Percentiles rank a stretch among this genome's conserved stretches.
phyloP scores from a whole-genome alignment of 1,140 invertebrate genomes.

The Saccostrea glomerata region DNA sequence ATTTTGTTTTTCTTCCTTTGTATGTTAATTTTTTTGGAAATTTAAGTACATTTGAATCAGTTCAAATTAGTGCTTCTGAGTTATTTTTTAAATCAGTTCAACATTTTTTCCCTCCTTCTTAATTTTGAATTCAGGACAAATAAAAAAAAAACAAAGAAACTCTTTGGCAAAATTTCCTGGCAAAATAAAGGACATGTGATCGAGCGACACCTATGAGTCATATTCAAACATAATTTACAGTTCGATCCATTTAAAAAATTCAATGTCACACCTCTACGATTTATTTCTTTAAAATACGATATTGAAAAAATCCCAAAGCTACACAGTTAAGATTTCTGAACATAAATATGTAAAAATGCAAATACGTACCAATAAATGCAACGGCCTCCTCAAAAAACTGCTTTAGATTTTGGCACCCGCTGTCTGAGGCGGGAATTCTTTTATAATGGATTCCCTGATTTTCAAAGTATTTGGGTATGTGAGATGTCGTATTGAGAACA shows the following conservation, averaged over 20 bases:
- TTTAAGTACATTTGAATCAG: too few relatives aligned
- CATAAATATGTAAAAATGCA: neutral
- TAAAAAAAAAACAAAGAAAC: neutral
- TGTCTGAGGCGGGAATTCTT: constrained; percentile 91
- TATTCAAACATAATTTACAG: constrained; percentile 8
- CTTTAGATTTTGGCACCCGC: constrained; percentile 92
- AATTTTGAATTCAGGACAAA: too few relatives aligned
- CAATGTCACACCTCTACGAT: neutral
- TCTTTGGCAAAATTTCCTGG: neutral
- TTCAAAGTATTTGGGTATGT: constrained; percentile 86
- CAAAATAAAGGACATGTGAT: neutral
- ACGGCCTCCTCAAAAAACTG: constrained; percentile 95
- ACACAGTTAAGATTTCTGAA: neutral
- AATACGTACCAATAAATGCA: constrained; percentile 91
- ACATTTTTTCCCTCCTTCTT: too few relatives aligned
- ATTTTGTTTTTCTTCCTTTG: constrained; percentile 3
- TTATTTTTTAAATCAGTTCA: too few relatives aligned
- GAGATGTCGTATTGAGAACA: constrained; percentile 89
- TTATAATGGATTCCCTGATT: constrained; percentile 87
- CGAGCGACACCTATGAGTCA: constrained; percentile 18
- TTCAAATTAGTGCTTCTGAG: too few relatives aligned
- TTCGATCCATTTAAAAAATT: constrained; percentile 25
- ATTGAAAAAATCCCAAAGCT: neutral
- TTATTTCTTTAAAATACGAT: neutral
- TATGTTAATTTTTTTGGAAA: neutral